Base-by-base conservation (phyloP, 2,113 vertebrate species). In the Oncorhynchus nerka region DNA sequence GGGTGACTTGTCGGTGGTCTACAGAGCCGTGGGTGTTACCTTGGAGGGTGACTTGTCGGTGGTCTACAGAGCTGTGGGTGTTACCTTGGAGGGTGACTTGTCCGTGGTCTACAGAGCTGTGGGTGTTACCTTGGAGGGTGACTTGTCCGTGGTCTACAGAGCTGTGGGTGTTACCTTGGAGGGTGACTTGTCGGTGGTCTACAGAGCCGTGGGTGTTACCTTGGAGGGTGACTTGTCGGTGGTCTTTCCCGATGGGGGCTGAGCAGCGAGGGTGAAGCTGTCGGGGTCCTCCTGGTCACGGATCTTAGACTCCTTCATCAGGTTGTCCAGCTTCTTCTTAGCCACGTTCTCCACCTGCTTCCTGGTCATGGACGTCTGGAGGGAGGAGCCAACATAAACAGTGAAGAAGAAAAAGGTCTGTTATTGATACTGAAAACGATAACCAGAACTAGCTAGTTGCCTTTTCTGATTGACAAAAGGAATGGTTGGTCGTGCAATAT, bases 281-380 rank as follows among this genome's bases (percentile, higher is more conserved):
- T 95, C 95, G 0, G 95, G 95, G 79, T 99, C 98, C 81, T 99
- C 98, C 39, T 96, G 89, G 90, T 98, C 97, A 19, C 97, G 92
- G 83, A 97, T 97, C 93, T 96, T 97, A 0, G 97, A 97, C 91
- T 99, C 97, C 83, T 99, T 99, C 93, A 98, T 95, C 71, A 99
- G 90, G 3, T 93, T 96, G 84, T 99, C 98, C 67, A 99, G 89
- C 49, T 96, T 98, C 86, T 95, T 97, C 92, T 98, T 99, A 11
- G 98, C 97, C 30, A 98, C 93, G 71, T 94, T 97, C 88, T 99
- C 98, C 81, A 98, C 95, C 64, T 95, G 96, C 76, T 97, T 99
- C 87, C 97, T 93, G 57, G 95, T 97, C 75, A 93, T 89, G n/a
- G 96, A 94, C 0, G 94, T 97, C 98, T 99, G 49, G 81, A 28